phyloP scores from a whole-genome alignment of 2,888 invertebrate species.

The Epicampocera succincta region DNA sequence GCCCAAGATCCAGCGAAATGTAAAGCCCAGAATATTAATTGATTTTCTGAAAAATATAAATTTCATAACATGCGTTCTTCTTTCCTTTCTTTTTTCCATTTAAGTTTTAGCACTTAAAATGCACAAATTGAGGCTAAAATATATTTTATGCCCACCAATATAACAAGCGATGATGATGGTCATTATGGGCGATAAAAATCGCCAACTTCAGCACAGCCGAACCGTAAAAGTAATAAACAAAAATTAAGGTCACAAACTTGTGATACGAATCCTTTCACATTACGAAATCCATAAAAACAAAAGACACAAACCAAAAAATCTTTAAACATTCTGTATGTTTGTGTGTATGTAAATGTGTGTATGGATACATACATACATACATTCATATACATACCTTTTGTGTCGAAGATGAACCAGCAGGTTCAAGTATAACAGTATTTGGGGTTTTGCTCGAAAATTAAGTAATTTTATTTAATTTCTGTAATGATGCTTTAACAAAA shows the following conservation, averaged over 20 bases:
- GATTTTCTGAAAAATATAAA: not conserved
- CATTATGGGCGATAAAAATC: constrained; percentile 29
- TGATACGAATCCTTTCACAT: constrained; percentile 59
- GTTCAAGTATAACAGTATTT: not conserved
- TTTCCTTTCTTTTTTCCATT: not conserved
- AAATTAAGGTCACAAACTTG: constrained; percentile 58
- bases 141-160: constrained; percentile 13
- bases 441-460: constrained; percentile 22
- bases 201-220: constrained; percentile 1
- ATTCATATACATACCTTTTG: not conserved
- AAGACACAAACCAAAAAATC: not conserved
- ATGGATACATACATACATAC: not conserved
- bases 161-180: constrained; percentile 10
- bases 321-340: too few species aligned
- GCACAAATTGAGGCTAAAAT: constrained; percentile 15
- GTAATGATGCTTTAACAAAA: constrained; percentile 3
- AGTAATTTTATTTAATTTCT: constrained; percentile 39
- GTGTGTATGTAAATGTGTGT: too few species aligned
- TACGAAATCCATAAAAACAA: constrained; percentile 25
- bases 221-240: constrained; percentile 27
- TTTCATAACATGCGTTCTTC: too few species aligned
- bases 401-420: not conserved
- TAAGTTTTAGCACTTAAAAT: constrained; percentile 27
- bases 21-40: too few species aligned
- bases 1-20: too few species aligned